A percentile compares a stretch with the other conserved stretches of the same genome.
Evolutionary conservation across 30 jellyfish, hydroid and myxozoan genomes (phyloP).

Genomic region (Chironex yamaguchii): DNA sequence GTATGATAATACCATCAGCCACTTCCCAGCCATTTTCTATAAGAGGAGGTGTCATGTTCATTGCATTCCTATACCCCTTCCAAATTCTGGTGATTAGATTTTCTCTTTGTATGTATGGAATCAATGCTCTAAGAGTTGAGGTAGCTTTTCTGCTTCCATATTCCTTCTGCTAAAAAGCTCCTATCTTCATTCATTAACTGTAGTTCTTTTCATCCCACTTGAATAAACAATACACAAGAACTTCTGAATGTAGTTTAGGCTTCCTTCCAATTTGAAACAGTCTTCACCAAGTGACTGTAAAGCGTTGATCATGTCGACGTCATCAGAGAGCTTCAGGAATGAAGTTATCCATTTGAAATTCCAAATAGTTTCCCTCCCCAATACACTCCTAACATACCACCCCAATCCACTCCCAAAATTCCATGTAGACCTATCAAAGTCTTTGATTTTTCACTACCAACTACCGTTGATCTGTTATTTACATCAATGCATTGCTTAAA

Average conservation of each 20-base stretch:
- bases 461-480: neutral
- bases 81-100: neutral
- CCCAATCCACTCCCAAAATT: slow-evolving; percentile 53
- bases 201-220: neutral
- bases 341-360: slow-evolving; percentile 44
- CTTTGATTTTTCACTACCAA: slow-evolving; percentile 25
- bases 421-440: slow-evolving; percentile 35
- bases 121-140: slow-evolving; percentile 2
- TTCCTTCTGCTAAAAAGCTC: slow-evolving; percentile 57
- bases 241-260: neutral
- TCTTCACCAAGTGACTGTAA: slow-evolving; percentile 48
- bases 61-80: slow-evolving; percentile 19
- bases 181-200: slow-evolving; percentile 38
- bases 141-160: slow-evolving; percentile 25
- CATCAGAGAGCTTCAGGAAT: neutral
- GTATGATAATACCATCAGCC: neutral
- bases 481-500: neutral
- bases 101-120: slow-evolving; percentile 34
- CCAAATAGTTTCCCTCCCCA: slow-evolving; percentile 55
- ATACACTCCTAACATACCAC: no score
- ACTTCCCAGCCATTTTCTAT: slow-evolving; percentile 22
- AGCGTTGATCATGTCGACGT: slow-evolving; percentile 6
- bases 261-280: neutral
- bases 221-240: slow-evolving; percentile 23
- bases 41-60: slow-evolving; percentile 6